A percentile compares a stretch with the other conserved stretches of the same genome.
Conservation (phyloP, 2,888 invertebrate species). For the Amphipoea oculea region DNA sequence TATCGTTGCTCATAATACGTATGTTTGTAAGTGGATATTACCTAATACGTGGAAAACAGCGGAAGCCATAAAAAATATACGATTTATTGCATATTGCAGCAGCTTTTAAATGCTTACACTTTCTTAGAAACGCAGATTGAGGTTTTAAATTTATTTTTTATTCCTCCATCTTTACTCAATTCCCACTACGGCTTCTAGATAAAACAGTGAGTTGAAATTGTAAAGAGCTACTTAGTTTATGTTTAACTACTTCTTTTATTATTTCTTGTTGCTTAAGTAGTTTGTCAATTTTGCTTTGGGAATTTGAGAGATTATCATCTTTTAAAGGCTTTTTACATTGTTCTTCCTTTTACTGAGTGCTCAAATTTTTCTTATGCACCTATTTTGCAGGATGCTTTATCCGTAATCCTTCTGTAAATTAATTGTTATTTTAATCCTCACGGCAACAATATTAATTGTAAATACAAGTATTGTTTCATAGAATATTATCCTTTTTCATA, state of each 20-base stretch:
- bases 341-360: neutral
- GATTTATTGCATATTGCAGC: conserved; percentile 49
- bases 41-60: conserved; percentile 37
- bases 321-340: neutral
- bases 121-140: conserved; percentile 20
- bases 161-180: neutral
- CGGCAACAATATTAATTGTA: neutral
- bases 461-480: neutral
- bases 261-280: neutral
- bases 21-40: conserved; percentile 27
- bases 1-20: conserved; percentile 13
- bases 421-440: neutral
- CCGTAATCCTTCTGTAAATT: neutral
- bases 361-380: neutral
- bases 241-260: neutral
- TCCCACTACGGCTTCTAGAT: conserved; percentile 4
- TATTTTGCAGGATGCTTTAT: neutral
- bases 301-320: neutral
- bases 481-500: neutral
- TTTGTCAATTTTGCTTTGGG: neutral
- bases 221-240: neutral
- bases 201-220: conserved; percentile 12
- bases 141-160: conserved; percentile 25
- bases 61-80: conserved; percentile 57
- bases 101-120: conserved; percentile 17